Base-by-base conservation (phyloP, 2,888 invertebrate genomes). In the Ochropacha duplaris region DNA sequence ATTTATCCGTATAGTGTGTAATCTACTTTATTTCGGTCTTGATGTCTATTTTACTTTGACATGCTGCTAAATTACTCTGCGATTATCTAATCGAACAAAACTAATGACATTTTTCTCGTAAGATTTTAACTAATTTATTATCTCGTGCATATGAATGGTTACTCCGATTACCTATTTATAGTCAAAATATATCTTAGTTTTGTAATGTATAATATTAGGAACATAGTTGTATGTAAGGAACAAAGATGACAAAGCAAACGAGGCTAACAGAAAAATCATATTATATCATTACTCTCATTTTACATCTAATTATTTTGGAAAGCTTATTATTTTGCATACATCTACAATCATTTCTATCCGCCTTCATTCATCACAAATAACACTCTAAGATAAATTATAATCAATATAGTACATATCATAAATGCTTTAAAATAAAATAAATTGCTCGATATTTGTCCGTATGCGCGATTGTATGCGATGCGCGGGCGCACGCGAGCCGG, bases 111-210 rank as follows among this genome's bases (percentile, higher is more conserved):
- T 44, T 19, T 44, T 44, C 50, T 31, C 9, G 60, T 67, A 64
- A 60, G 62, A 61, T 60, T 58, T 59, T 49, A 54, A 34, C 55
- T 60, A 55, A 57, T 69, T 71, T 70, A 69, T 68, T 69, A 69
- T 65, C 66, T 65, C 55, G 62, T 67, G 69, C 74, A 73, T 82
- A 79, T 83, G 83, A 86, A 82, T 83, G 74, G 76, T 86, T 88
- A 90, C 90, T 87, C 81, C 83, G 88, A 90, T 91, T 90, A 90
- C 88, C 88, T 89, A 86, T 78, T 86, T 86, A 82, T 90, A 90
- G 90, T 91, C 90, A 90, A 81, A 31, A 79, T 79, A 78, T 83
- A 78, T 72, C 70, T 79, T 84, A 87, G 83, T 72, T 77, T 76
- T 78, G 71, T 70, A 72, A 65, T 84, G 79, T 84, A 79, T 81